These are phyloP conservation scores for Schizopygopsis malacanthus DNA, from an alignment of 2,797 vertebrate species.

Conservation along the genomic window DNA sequence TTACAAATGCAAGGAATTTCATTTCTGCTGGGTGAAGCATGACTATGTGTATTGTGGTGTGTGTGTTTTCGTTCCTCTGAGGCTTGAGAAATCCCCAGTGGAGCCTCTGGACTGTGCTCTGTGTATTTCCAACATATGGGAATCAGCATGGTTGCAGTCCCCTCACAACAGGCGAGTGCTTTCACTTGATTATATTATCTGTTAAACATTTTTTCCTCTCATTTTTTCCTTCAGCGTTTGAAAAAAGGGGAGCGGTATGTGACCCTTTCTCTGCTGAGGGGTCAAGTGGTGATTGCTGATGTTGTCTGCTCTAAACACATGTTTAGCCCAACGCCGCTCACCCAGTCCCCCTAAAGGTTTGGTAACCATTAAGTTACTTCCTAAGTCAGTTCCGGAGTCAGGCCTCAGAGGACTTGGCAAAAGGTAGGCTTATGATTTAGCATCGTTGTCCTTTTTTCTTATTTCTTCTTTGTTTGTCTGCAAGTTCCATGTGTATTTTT, in stretches of 20 bases:
- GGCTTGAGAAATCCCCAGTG: constrained; percentile 83
- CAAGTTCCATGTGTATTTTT: constrained; percentile 43
- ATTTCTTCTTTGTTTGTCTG: constrained; percentile 27
- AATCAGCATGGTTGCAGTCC: constrained; percentile 86
- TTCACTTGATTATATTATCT: constrained; percentile 93
- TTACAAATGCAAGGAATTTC: constrained; percentile 78
- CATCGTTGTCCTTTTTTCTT: constrained; percentile 64
- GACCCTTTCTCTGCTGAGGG: constrained; percentile 80
- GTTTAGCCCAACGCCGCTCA: constrained; percentile 82
- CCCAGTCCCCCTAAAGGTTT: constrained; percentile 87
- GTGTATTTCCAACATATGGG: constrained; percentile 92
- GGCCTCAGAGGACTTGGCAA: constrained; percentile 75
- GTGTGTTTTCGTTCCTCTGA: constrained; percentile 70
- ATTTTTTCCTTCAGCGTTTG: constrained; percentile 64
- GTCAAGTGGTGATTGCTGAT: constrained; percentile 96
- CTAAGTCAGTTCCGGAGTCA: constrained; percentile 92
- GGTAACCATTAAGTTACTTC: constrained; percentile 98
- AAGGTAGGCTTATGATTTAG: constrained; percentile 59
- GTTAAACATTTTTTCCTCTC: constrained; percentile 74
- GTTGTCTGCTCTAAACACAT: constrained; percentile 91
- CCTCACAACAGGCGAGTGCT: constrained; percentile 86
- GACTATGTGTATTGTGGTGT: constrained; percentile 60
- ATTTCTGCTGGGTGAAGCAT: constrained; percentile 74
- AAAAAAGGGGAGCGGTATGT: constrained; percentile 70
- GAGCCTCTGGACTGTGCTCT: constrained; percentile 68